These are phyloP conservation scores for Manis pentadactyla DNA, from an alignment of 2,797 vertebrate species.

Conservation along the genomic window DNA sequence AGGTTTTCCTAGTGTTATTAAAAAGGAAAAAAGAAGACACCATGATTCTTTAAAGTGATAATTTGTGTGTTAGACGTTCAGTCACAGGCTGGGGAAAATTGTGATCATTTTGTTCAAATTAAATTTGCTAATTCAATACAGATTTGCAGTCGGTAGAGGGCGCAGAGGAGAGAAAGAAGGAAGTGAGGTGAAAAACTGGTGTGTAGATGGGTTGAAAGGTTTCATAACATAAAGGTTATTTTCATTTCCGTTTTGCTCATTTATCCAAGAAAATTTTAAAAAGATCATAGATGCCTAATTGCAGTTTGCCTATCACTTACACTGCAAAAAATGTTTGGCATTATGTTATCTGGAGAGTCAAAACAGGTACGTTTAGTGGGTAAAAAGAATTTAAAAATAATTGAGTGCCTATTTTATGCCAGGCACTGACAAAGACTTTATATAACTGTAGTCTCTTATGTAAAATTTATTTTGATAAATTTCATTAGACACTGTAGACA, in stretches of 20 bases:
- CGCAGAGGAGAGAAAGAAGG: background rate
- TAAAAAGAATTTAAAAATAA: slow-evolving; percentile 17
- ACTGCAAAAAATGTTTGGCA: background rate
- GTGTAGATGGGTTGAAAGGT: background rate
- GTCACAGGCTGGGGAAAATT: background rate
- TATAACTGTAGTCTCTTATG: background rate
- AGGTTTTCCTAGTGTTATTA: background rate
- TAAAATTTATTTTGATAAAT: slow-evolving; percentile 11
- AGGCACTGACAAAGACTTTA: background rate
- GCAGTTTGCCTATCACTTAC: background rate
- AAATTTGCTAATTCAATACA: slow-evolving; percentile 8
- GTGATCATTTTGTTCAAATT: background rate
- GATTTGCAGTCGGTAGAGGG: slow-evolving; percentile 49
- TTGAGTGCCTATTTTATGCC: background rate
- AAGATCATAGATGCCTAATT: background rate
- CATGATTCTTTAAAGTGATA: background rate
- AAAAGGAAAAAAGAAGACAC: background rate
- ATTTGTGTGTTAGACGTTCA: background rate
- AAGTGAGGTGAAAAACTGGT: background rate
- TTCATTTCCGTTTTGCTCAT: background rate
- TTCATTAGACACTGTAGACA: background rate
- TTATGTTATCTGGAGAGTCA: background rate
- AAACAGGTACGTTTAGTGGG: background rate
- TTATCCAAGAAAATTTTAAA: background rate
- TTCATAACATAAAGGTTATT: slow-evolving; percentile 19